phyloP scores from a whole-genome alignment of 37 sponge, comb jelly and placozoan species.

The Sycon ciliatum region DNA sequence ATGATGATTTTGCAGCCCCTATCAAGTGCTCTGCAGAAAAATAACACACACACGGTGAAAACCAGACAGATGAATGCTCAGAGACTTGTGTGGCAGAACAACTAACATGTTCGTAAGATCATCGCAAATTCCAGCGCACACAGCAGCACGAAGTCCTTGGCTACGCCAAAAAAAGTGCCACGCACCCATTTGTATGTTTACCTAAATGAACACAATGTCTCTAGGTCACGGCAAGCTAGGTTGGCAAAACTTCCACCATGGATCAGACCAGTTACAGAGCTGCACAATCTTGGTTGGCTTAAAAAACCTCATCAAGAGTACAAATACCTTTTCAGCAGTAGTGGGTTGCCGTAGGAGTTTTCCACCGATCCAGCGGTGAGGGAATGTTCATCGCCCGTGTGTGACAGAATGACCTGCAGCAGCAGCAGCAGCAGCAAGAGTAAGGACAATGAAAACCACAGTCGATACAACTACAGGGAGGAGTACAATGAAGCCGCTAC shows the following conservation, averaged over 20 bases:
- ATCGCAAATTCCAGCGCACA: too few relatives aligned
- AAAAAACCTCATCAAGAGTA: background rate
- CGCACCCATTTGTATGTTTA: too few relatives aligned
- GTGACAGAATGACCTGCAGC: constrained; percentile 49
- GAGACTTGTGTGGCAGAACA: background rate
- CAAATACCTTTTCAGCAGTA: constrained; percentile 46
- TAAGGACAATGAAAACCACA: background rate
- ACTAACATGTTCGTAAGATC: too few relatives aligned
- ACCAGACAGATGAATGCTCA: background rate
- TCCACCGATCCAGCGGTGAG: constrained; percentile 69
- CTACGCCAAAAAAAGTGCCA: too few relatives aligned
- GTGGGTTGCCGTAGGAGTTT: constrained; percentile 74
- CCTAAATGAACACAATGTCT: too few relatives aligned
- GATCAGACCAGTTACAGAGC: too few relatives aligned
- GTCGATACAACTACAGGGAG: background rate
- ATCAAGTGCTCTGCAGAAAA: constrained; percentile 44
- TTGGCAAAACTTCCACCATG: too few relatives aligned
- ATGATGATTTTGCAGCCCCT: constrained; percentile 76
- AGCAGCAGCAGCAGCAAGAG: background rate
- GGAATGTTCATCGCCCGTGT: constrained; percentile 72
- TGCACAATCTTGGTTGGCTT: background rate
- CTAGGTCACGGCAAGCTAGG: too few relatives aligned
- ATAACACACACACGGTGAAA: background rate
- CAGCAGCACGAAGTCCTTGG: too few relatives aligned
- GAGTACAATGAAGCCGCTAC: too few relatives aligned